Evolutionary conservation across 2,113 vertebrate species (phyloP), one percentile per base, ranked within the genome.

Genomic region (Notothenia coriiceps): DNA sequence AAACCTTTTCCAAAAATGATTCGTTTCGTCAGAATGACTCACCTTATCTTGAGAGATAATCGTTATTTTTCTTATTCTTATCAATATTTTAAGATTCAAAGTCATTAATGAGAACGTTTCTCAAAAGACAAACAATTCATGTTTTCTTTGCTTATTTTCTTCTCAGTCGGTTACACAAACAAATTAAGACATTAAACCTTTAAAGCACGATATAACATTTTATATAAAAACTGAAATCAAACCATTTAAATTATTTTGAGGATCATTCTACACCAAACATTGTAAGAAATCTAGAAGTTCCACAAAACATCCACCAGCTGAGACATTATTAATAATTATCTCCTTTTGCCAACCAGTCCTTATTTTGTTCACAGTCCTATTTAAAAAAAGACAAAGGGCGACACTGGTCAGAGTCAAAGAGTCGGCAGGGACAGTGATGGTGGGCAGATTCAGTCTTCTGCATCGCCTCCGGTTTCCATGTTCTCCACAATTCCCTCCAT

Each of bases 401-500:
- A 15, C 35, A 12, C 14, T 40, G 68, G 29, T 77, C 47, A 51
- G 18, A 51, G 54, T 68, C 1, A 2, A 40, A 11, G 20, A n/a
- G 61, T 17, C 6, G 5, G 33, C 18, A 55, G 6, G 7, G 17
- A 49, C 5, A 17, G 12, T 6, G 51, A 14, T 14, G 11, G n/a
- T 54, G 2, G 47, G 10, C 12, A 29, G 47, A 10, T 1, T 68
- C 68, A 79, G 70, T 95, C 91, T 18, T 88, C 87, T 18, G 87
- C 92, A 2, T 22, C 85, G 0, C 86, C 91, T 13, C 81, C 94
- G 60, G 94, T 95, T 84, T 97, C 97, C 94, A 99, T 95, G 17
- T 95, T 94, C 86, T 96, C 96, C 93, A 98, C 61, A 90, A 99
- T 97, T 87, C 94, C 96, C 64, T 95, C 96, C 92, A 98, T 74